These are phyloP conservation scores for Odocoileus virginianus DNA, from an alignment of 2,113 vertebrate genomes.

Conservation along the genomic window DNA sequence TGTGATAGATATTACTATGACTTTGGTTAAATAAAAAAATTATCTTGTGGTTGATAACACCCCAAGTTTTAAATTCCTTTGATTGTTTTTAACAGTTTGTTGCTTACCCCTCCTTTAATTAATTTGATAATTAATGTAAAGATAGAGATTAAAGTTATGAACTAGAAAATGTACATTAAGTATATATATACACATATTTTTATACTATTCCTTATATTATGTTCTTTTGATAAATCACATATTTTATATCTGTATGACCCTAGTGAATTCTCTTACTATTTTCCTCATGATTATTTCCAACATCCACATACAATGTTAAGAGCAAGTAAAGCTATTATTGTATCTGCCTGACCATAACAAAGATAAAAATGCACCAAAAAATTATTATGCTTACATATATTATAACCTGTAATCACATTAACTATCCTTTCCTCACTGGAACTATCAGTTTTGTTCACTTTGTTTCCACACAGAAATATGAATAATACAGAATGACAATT, in stretches of 20 bases:
- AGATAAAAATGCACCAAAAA: not conserved
- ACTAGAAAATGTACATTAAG: not conserved
- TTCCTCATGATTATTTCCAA: not conserved
- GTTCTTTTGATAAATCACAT: slow-evolving; percentile 54
- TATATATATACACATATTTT: not conserved
- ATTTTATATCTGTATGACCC: not conserved
- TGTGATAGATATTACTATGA: slow-evolving; percentile 31
- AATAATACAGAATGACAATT: not conserved
- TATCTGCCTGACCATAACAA: not conserved
- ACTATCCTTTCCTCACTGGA: not conserved
- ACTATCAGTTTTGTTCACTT: not conserved
- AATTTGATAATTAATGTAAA: not conserved
- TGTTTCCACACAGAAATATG: not conserved
- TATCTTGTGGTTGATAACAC: not conserved
- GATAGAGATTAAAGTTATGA: not conserved
- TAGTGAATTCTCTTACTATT: not conserved
- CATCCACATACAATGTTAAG: not conserved
- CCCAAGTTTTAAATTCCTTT: slow-evolving; percentile 24
- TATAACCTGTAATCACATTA: not conserved
- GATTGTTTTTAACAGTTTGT: not conserved
- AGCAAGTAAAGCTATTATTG: not conserved
- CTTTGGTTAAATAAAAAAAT: slow-evolving; percentile 46
- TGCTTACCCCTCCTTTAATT: not conserved
- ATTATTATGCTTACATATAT: not conserved
- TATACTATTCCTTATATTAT: not conserved